Conservation (phyloP, 2,113 vertebrate species). For the Puffinus mauretanicus region DNA sequence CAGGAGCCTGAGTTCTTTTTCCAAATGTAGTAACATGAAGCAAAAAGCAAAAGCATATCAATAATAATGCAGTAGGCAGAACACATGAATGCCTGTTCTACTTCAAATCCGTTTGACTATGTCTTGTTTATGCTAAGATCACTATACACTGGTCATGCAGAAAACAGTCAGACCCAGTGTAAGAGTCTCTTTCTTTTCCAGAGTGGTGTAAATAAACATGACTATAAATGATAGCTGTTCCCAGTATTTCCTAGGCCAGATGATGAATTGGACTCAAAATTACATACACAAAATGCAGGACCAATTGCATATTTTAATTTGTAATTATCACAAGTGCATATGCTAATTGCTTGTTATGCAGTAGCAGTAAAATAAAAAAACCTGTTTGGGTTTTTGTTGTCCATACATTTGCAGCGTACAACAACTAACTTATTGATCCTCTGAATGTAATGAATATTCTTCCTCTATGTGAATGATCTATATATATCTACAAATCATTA, state of each 20-base stretch:
- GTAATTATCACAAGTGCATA: not conserved
- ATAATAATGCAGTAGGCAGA: not conserved
- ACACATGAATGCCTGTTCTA: not conserved
- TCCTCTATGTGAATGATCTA: not conserved
- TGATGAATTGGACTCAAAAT: slow-evolving; percentile 2
- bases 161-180: not conserved
- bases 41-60: not conserved
- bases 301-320: not conserved
- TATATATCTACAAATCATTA: not conserved
- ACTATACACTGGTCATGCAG: not conserved
- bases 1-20: not conserved
- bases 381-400: not conserved
- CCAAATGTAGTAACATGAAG: not conserved
- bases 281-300: not conserved
- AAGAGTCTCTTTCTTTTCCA: not conserved
- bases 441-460: not conserved
- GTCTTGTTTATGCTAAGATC: not conserved
- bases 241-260: not conserved
- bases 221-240: not conserved
- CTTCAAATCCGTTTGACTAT: not conserved
- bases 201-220: not conserved
- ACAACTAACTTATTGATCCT: not conserved
- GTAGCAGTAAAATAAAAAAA: not conserved
- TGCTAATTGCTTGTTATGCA: slow-evolving; percentile 5
- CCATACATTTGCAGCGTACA: not conserved